A percentile compares a stretch with the other conserved stretches of the same genome.
phyloP scores from a whole-genome alignment of 2,888 invertebrate genomes.

The Bruchidius siliquastri region DNA sequence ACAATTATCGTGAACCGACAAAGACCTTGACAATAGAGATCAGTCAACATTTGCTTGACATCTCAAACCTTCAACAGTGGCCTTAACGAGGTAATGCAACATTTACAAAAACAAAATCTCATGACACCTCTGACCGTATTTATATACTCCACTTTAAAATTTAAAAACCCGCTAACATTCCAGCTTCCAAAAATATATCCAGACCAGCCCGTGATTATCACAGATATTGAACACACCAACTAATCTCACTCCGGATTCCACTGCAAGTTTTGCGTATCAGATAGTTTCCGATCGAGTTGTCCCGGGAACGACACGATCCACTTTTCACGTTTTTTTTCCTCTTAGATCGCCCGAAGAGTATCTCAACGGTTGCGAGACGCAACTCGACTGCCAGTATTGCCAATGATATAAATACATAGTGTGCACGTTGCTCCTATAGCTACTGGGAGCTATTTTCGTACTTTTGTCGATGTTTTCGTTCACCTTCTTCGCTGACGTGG shows the following conservation, averaged over 20 bases:
- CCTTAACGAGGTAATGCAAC: neutral
- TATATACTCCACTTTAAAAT: neutral
- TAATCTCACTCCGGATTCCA: neutral
- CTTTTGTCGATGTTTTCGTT: neutral
- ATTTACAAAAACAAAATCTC: neutral
- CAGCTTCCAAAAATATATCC: neutral
- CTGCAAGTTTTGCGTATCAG: neutral
- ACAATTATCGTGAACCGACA: too few relatives aligned
- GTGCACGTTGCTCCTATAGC: neutral
- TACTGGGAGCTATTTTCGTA: neutral
- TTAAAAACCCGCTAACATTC: neutral
- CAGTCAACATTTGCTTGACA: too few relatives aligned
- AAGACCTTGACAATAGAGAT: too few relatives aligned
- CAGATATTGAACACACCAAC: neutral
- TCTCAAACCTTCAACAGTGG: too few relatives aligned
- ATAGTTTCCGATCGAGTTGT: neutral
- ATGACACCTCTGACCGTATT: neutral
- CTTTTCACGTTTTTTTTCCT: neutral
- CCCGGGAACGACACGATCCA: neutral
- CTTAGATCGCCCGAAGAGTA: neutral
- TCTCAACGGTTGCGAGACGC: neutral
- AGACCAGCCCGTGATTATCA: neutral
- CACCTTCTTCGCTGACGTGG: neutral
- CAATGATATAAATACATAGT: slow-evolving; percentile 5
- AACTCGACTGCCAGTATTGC: slow-evolving; percentile 4